These are phyloP conservation scores for Sphenodon punctatus DNA, from an alignment of 2,797 vertebrate genomes.

Conservation along the genomic window DNA sequence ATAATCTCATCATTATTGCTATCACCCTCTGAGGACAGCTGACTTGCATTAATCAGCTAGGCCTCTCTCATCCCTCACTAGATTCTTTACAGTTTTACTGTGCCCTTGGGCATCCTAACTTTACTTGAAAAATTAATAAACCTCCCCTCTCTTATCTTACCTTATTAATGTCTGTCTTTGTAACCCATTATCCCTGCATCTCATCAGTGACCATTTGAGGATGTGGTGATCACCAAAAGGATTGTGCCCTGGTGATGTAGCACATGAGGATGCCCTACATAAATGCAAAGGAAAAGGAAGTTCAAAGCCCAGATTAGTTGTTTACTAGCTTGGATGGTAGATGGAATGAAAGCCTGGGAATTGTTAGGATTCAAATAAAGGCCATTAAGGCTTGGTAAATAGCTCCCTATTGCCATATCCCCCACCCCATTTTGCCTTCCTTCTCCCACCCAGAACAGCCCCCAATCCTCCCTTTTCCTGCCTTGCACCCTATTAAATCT, in stretches of 20 bases:
- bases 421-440: neutral
- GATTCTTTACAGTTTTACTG: slow-evolving; percentile 83
- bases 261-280: slow-evolving; percentile 59
- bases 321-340: slow-evolving; percentile 53
- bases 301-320: slow-evolving; percentile 43
- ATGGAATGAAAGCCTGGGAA: slow-evolving; percentile 47
- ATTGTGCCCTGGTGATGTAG: slow-evolving; percentile 61
- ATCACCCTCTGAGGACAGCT: slow-evolving; percentile 81
- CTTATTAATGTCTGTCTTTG: slow-evolving; percentile 85
- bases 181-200: slow-evolving; percentile 81
- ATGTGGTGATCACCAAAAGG: slow-evolving; percentile 70
- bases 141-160: slow-evolving; percentile 83
- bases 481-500: slow-evolving; percentile 54
- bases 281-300: slow-evolving; percentile 40
- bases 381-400: slow-evolving; percentile 59
- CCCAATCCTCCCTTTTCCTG: slow-evolving; percentile 11
- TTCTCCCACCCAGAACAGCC: neutral
- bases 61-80: slow-evolving; percentile 79
- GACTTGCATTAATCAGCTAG: slow-evolving; percentile 82
- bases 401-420: slow-evolving; percentile 35
- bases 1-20: slow-evolving; percentile 84
- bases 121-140: slow-evolving; percentile 85
- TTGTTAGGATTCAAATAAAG: slow-evolving; percentile 43
- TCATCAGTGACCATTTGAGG: slow-evolving; percentile 77
- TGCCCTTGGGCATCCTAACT: slow-evolving; percentile 83